Conservation (phyloP, 2,113 vertebrate species). For the Megaleporinus macrocephalus region DNA sequence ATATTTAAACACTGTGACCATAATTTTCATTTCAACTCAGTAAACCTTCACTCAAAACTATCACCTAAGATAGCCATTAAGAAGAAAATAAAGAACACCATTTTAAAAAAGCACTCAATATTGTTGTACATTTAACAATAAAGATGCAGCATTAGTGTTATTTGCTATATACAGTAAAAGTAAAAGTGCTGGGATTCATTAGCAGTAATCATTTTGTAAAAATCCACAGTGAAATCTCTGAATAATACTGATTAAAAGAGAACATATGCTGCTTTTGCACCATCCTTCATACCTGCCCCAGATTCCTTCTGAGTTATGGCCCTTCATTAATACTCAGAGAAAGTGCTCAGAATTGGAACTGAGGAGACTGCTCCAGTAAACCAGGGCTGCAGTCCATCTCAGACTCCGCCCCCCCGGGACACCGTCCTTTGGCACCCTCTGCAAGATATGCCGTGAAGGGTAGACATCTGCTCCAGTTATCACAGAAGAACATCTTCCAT, state of each 20-base stretch:
- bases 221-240: constrained; percentile 60
- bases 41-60: constrained; percentile 44
- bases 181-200: constrained; percentile 77
- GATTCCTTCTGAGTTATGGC: constrained; percentile 43
- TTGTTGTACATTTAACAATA: constrained; percentile 52
- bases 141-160: constrained; percentile 63
- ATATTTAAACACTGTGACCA: constrained; percentile 19
- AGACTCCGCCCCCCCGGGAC: not conserved
- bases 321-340: constrained; percentile 55
- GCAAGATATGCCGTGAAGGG: not conserved
- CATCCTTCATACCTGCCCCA: constrained; percentile 53
- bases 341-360: constrained; percentile 23
- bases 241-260: constrained; percentile 77
- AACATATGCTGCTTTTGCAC: constrained; percentile 50
- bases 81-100: not conserved
- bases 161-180: constrained; percentile 75
- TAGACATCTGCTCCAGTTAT: constrained; percentile 17
- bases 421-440: constrained; percentile 26
- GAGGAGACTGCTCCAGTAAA: not conserved
- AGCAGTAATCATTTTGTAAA: constrained; percentile 61
- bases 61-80: constrained; percentile 48
- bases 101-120: constrained; percentile 43
- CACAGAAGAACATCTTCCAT: constrained; percentile 4
- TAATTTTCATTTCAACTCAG: constrained; percentile 18
- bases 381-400: not conserved